Evolutionary conservation across 2,888 invertebrate species (phyloP).

Genomic region (Lasius platythorax): DNA sequence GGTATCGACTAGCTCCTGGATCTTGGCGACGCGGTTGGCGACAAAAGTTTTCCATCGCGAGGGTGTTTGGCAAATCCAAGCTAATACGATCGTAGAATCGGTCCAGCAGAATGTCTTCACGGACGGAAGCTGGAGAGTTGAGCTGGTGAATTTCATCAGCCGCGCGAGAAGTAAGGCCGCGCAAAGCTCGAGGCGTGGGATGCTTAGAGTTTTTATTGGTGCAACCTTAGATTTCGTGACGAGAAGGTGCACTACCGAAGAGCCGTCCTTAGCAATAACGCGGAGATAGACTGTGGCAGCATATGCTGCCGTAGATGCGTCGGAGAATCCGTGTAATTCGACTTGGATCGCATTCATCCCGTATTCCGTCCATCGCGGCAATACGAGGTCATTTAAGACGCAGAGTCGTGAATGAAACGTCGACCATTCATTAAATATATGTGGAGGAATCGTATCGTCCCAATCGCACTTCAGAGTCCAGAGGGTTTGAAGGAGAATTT

Average conservation of each 20-base stretch:
- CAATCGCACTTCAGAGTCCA: no score
- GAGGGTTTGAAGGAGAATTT: no score
- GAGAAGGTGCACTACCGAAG: neutral
- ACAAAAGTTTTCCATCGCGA: constrained; percentile 11
- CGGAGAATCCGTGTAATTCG: neutral
- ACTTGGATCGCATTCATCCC: neutral
- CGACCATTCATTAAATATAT: no score
- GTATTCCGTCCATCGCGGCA: neutral
- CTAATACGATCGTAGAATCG: neutral
- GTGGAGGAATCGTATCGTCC: no score
- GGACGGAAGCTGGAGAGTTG: no score
- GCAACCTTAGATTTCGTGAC: neutral
- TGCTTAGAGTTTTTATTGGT: neutral
- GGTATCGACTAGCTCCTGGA: neutral
- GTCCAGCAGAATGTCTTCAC: neutral
- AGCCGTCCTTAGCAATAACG: neutral
- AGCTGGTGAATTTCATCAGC: no score
- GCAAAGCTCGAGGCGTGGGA: neutral
- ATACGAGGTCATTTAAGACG: neutral
- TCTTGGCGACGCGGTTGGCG: neutral
- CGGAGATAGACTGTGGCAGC: neutral
- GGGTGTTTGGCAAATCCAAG: neutral
- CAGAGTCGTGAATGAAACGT: no score
- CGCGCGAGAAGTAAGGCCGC: no score
- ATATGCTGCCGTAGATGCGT: neutral